Evolutionary conservation across 2,888 invertebrate species (phyloP).

Genomic region (Hirtodrosophila alboralis): DNA sequence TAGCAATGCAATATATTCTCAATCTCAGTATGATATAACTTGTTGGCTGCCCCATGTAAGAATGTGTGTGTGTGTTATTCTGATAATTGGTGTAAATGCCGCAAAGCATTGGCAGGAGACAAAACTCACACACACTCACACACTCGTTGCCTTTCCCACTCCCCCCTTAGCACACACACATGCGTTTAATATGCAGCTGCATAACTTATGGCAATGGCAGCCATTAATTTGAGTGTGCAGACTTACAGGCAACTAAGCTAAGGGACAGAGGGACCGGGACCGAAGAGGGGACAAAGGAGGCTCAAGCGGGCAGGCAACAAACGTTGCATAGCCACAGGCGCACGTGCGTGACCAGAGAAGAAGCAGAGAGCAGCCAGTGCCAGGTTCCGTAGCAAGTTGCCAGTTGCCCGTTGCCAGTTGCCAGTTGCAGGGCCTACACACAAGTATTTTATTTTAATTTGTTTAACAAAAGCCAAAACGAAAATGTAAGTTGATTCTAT

Average conservation of each 20-base stretch:
- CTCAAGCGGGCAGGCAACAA: slow-evolving; percentile 13
- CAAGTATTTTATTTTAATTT: slow-evolving; percentile 75
- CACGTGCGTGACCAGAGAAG: slow-evolving; percentile 72
- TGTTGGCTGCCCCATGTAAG: slow-evolving; percentile 34
- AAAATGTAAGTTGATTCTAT: slow-evolving; percentile 40
- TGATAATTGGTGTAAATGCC: slow-evolving; percentile 79
- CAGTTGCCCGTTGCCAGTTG: slow-evolving; percentile 11
- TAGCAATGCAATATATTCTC: slow-evolving; percentile 77
- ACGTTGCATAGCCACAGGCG: slow-evolving; percentile 77
- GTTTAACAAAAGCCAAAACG: slow-evolving; percentile 59
- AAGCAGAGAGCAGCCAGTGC: slow-evolving; percentile 9
- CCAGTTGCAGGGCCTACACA: slow-evolving; percentile 33
- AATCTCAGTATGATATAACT: slow-evolving; percentile 68
- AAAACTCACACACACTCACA: slow-evolving; percentile 28
- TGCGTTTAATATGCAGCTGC: slow-evolving; percentile 75
- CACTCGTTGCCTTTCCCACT: not conserved
- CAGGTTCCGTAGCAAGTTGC: slow-evolving; percentile 7
- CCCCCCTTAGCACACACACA: slow-evolving; percentile 20
- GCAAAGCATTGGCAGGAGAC: slow-evolving; percentile 50
- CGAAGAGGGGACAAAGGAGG: no score
- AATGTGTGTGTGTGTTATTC: slow-evolving; percentile 28
- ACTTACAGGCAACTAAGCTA: slow-evolving; percentile 10
- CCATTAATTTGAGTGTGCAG: slow-evolving; percentile 72
- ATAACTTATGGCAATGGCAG: slow-evolving; percentile 74
- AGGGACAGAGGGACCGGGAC: not conserved